phyloP scores from a whole-genome alignment of 2,797 vertebrate genomes.

The Phataginus tetradactyla region DNA sequence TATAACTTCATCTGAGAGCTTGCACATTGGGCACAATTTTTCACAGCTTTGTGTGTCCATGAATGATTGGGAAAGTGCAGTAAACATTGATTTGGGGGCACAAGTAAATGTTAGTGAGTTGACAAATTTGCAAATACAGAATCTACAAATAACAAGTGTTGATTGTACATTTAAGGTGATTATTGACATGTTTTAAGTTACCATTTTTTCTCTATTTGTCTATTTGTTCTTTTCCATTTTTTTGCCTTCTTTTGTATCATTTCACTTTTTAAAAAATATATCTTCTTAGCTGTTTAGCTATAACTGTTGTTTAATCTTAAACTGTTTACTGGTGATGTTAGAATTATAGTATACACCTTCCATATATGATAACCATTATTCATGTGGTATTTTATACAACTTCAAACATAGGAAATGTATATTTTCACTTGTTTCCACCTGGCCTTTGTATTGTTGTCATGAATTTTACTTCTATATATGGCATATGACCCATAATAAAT shows the following conservation, averaged over 20 bases:
- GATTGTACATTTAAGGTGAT: not conserved
- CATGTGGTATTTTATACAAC: not conserved
- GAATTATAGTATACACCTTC: not conserved
- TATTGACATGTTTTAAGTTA: not conserved
- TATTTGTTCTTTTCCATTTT: not conserved
- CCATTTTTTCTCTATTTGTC: not conserved
- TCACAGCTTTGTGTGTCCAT: not conserved
- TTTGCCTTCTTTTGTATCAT: not conserved
- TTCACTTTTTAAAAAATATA: not conserved
- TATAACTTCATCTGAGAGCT: not conserved
- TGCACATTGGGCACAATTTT: not conserved
- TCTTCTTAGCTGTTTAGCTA: not conserved
- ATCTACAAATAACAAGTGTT: not conserved
- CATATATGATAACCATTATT: not conserved
- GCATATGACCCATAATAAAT: not conserved
- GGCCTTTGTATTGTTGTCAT: not conserved
- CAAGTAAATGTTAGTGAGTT: not conserved
- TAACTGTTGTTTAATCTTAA: not conserved
- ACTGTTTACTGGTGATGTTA: not conserved
- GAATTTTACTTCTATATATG: not conserved
- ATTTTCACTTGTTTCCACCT: not conserved
- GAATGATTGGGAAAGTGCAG: not conserved
- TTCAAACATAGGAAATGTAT: not conserved
- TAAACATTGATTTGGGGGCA: not conserved
- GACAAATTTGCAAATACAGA: not conserved